Conservation (phyloP, 2,888 invertebrate species). For the Dicyrtoma fusca region DNA sequence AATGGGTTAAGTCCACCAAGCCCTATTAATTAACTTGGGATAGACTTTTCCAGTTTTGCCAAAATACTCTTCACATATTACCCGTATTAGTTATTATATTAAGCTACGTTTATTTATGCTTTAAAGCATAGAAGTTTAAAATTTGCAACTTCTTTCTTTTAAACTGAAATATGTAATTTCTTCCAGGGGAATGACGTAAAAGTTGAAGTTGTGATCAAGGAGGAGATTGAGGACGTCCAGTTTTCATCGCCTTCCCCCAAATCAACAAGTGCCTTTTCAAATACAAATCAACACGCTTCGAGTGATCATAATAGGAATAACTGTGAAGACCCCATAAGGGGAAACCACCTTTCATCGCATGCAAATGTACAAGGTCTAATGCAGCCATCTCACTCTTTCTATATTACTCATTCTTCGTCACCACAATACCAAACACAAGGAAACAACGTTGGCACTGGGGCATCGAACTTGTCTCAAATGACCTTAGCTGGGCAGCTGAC, state of each 20-base stretch:
- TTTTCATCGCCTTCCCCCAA: slow-evolving; percentile 54
- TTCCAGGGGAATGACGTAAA: slow-evolving; percentile 51
- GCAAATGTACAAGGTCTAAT: slow-evolving; percentile 40
- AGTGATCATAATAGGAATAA: slow-evolving; percentile 31
- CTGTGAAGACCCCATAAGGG: slow-evolving; percentile 32
- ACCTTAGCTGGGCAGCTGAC: too few species aligned
- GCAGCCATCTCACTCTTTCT: slow-evolving; percentile 49
- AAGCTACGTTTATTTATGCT: too few species aligned
- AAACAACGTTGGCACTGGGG: background rate
- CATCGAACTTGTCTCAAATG: too few species aligned
- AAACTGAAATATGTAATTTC: background rate
- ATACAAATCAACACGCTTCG: slow-evolving; percentile 25
- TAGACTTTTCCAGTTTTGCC: too few species aligned
- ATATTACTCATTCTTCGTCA: slow-evolving; percentile 45
- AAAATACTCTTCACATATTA: too few species aligned
- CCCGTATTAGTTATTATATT: too few species aligned
- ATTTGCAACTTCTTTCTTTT: too few species aligned
- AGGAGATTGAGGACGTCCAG: slow-evolving; percentile 53
- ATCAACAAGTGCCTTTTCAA: slow-evolving; percentile 51
- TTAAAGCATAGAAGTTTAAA: too few species aligned
- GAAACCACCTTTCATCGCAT: slow-evolving; percentile 15
- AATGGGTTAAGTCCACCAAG: too few species aligned
- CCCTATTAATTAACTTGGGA: too few species aligned
- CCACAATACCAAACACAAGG: slow-evolving; percentile 25
- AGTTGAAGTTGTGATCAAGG: slow-evolving; percentile 46